Conservation (phyloP, 2,888 invertebrate species). For the Oscheius sp. region DNA sequence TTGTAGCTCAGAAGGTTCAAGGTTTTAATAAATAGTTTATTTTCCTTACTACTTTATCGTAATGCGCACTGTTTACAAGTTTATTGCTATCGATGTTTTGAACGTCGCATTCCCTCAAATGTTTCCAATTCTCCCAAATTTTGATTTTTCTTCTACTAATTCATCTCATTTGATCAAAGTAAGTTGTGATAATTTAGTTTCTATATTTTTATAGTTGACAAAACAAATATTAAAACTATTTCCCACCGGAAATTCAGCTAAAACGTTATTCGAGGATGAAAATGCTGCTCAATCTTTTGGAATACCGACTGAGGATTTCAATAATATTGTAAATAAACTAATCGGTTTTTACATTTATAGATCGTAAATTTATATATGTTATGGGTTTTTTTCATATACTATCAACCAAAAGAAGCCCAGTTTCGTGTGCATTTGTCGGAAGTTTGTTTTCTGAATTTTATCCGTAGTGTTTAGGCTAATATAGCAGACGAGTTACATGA, state of each 20-base stretch:
- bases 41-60: background rate
- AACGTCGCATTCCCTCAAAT: background rate
- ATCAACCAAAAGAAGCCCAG: constrained; percentile 27
- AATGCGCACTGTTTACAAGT: background rate
- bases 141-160: background rate
- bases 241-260: background rate
- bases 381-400: constrained; percentile 19
- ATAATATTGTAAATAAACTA: background rate
- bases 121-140: background rate
- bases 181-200: background rate
- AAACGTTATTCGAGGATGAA: background rate
- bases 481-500: background rate
- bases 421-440: background rate
- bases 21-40: background rate
- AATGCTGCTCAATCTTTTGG: background rate
- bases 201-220: background rate
- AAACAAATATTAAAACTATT: constrained; percentile 16
- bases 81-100: background rate
- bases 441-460: too few relatives aligned
- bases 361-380: background rate
- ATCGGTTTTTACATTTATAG: background rate
- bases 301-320: background rate
- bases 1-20: too few relatives aligned
- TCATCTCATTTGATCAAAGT: background rate
- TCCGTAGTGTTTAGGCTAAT: constrained; percentile 7